Conservation (phyloP, 2,113 vertebrate genomes). For the Nothocercus julius region DNA sequence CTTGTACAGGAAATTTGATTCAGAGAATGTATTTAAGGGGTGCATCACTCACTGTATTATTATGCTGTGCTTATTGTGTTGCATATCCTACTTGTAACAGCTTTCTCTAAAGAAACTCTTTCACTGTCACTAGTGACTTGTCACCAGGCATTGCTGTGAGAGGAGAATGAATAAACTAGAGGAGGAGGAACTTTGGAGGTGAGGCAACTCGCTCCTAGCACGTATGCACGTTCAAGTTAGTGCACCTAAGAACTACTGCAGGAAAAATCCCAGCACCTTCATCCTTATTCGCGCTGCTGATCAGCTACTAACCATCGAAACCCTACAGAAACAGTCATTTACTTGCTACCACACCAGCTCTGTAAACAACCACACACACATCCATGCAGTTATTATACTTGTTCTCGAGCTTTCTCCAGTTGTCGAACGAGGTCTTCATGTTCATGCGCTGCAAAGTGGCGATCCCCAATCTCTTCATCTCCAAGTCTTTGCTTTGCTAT, state of each 20-base stretch:
- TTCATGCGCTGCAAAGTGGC: conserved; percentile 94
- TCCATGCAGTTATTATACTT: conserved; percentile 80
- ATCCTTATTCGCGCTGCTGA: not conserved
- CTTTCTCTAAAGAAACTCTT: not conserved
- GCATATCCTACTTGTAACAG: not conserved
- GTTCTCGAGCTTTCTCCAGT: conserved; percentile 89
- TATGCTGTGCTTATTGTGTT: not conserved
- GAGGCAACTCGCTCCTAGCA: not conserved
- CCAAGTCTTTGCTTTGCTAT: conserved; percentile 96
- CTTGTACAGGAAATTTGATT: not conserved
- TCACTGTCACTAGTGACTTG: not conserved
- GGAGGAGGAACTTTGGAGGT: not conserved
- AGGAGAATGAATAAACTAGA: not conserved
- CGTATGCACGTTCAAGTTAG: not conserved
- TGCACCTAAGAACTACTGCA: not conserved
- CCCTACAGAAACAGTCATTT: not conserved
- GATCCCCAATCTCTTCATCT: conserved; percentile 90
- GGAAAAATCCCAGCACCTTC: not conserved
- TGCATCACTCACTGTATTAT: not conserved
- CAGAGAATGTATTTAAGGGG: not conserved
- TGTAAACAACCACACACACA: not conserved
- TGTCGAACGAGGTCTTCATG: conserved; percentile 93
- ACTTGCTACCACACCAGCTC: not conserved
- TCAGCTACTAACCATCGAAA: not conserved
- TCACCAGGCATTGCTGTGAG: not conserved